Base-by-base conservation (phyloP, 1,140 invertebrate genomes). In the Doryteuthis pealeii region DNA sequence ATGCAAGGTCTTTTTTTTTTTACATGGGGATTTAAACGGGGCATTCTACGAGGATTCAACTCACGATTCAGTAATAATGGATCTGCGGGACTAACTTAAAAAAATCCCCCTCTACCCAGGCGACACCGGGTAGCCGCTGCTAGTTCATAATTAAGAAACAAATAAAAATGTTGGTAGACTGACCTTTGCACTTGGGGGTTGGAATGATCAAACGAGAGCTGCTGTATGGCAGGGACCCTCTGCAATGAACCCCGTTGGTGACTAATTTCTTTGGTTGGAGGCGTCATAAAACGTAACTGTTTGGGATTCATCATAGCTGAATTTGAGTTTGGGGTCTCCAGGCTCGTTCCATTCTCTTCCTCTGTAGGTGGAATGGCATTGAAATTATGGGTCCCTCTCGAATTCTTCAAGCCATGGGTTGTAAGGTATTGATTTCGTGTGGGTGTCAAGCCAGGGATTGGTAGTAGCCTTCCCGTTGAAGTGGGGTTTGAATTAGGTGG, bases 211-310 rank as follows among this genome's bases (percentile, higher is more conserved):
- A 45, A 70, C 72, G 45, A 73, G 79, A 72, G 65, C 67, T 73
- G 65, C 72, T 28, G 22, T 77, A 73, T 15, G 76, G 73, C 18
- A 79, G 69, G 14, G 79, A 72, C 76, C 78, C 78, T 66, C 80
- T 80, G 67, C 14, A 77, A 74, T 45, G 45, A 66, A 32, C 67
- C 33, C 12, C 73, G 69, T 32, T 18, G 26, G 30, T 49, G 32
- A 65, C 74, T 80, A 31, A 77, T 77, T 62, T 82, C 81, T 72
- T 78, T 77, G 8, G 78, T 79, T 31, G 80, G 77, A 14, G 78
- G 80, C 26, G 80, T 81, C 62, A 33, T 62, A 31, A 73, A 73
- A 12, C 32, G 71, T 33, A 28, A 31, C 32, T 33, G 49, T 66
- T 30, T 54, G 18, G 35, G 10, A 30, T 26, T 8, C 14, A n/a